Base-by-base conservation (phyloP, 1,140 invertebrate genomes). In the Heliconius himera region DNA sequence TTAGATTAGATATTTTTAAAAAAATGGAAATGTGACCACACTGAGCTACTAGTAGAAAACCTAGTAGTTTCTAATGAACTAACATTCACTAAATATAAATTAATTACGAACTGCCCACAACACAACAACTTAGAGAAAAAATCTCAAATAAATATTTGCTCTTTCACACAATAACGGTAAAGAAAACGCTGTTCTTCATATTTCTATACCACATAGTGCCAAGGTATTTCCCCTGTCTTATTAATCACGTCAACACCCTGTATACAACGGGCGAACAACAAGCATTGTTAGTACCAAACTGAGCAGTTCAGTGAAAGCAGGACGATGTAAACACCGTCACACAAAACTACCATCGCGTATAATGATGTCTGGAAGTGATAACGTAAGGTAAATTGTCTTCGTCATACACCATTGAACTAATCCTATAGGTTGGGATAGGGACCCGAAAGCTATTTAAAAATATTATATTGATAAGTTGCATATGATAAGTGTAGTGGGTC, bases 201-300 rank as follows among this genome's bases (percentile, higher is more conserved):
- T 72, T 72, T 66, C 22, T 66, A 29, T 66, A 66, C 60, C 22
- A 66, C 60, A 66, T 66, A 22, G 26, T 1, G 60, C 60, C 60
- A 66, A 66, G 26, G 60, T 66, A 66, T 66, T 74, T 66, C 73
- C 73, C 60, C 73, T 74, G 70, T 80, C 76, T 76, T 85, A 85
- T 85, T 83, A 85, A 85, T 85, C 84, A 83, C 82, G 78, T 77
- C 80, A 81, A 82, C 81, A 79, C 75, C 75, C 74, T 74, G 83
- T 71, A 81, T 76, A 81, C 81, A 85, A 82, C 75, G 77, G 73
- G 56, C 77, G 81, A 83, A 85, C 84, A 84, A 83, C 81, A 74
- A 81, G 76, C 83, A 84, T 87, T 87, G 86, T 87, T 87, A 82
- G 83, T 79, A 73, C 82, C 78, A 54, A 83, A 74, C 85, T 83